Conservation (phyloP, 35 echinoderm and acorn worm species). For the Lytechinus pictus region DNA sequence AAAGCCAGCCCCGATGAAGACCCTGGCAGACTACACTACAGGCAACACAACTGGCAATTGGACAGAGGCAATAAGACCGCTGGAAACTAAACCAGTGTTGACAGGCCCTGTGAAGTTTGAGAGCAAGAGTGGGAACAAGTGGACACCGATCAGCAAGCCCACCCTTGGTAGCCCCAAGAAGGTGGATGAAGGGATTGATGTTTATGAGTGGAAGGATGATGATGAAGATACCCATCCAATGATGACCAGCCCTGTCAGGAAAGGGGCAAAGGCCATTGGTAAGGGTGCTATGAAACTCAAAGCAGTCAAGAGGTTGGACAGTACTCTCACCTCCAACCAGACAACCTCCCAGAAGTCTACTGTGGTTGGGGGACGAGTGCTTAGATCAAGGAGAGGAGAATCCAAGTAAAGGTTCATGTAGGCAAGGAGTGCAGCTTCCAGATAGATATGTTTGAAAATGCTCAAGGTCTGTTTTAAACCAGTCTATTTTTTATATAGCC, state of each 20-base stretch:
- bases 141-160: slow-evolving; percentile 31
- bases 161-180: not conserved
- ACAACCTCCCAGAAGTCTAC: slow-evolving; percentile 27
- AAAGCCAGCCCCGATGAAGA: not conserved
- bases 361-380: slow-evolving; percentile 2
- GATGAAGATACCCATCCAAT: slow-evolving; percentile 13
- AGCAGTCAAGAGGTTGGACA: slow-evolving; percentile 46
- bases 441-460: not conserved
- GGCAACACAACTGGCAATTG: slow-evolving; percentile 37
- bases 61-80: slow-evolving; percentile 26
- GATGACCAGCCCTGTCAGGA: slow-evolving; percentile 1
- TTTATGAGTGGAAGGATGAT: slow-evolving; percentile 50
- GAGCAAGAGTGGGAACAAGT: slow-evolving; percentile 44
- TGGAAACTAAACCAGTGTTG: slow-evolving; percentile 36
- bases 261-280: slow-evolving; percentile 34
- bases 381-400: slow-evolving; percentile 36
- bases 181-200: slow-evolving; percentile 39
- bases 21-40: slow-evolving; percentile 3
- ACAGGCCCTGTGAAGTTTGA: slow-evolving; percentile 30
- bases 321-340: not conserved
- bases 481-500: not conserved
- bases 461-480: not conserved
- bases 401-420: not conserved
- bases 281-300: slow-evolving; percentile 49
- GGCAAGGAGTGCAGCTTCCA: not conserved